Evolutionary conservation across 2,888 invertebrate genomes (phyloP), one percentile per base, ranked within the genome.

Genomic region (Megastigmus dorsalis): DNA sequence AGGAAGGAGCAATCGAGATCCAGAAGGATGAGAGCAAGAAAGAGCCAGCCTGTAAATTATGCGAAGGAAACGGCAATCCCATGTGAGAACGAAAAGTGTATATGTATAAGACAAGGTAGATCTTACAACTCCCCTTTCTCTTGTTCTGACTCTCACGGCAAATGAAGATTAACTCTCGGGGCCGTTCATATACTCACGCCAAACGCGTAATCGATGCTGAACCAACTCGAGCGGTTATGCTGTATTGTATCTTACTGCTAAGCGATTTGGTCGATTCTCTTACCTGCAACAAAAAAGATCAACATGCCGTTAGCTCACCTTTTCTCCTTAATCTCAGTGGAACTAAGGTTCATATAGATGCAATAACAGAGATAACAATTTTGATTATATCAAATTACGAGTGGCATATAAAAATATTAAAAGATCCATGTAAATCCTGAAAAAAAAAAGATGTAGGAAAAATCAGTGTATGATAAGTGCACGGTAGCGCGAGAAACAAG

Each of bases 241-340:
- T 13, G 36, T 15, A n/a, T 54, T 57, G 18, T 65, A 48, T 15
- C n/a, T n/a, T n/a, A 38, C 50, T n/a, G 41, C 38, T n/a, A 57
- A 66, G 68, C 62, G 73, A 62, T 62, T 67, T 45, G 33, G 13
- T 28, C 23, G 54, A 48, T 75, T 75, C 71, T 71, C 78, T 79
- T 77, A 80, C 79, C 80, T 78, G 78, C 9, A 81, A 79, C 76
- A 77, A 52, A 65, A 62, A 57, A 23, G 5, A 54, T n/a, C 10
- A 15, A 18, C 23, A 18, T 30, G 30, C 15, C 33, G 43, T 70
- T 63, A 63, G 45, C 63, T 43, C 18, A 62, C 9, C 15, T 38
- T 59, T 50, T 30, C 20, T n/a, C n/a, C n/a, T n/a, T n/a, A n/a
- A n/a, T n/a, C n/a, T n/a, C n/a, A n/a, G n/a, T n/a, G n/a, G n/a